A percentile compares a stretch with the other conserved stretches of the same genome.
Conservation (phyloP, 30 jellyfish, hydroid and myxozoan genomes). For the Chironex yamaguchii region DNA sequence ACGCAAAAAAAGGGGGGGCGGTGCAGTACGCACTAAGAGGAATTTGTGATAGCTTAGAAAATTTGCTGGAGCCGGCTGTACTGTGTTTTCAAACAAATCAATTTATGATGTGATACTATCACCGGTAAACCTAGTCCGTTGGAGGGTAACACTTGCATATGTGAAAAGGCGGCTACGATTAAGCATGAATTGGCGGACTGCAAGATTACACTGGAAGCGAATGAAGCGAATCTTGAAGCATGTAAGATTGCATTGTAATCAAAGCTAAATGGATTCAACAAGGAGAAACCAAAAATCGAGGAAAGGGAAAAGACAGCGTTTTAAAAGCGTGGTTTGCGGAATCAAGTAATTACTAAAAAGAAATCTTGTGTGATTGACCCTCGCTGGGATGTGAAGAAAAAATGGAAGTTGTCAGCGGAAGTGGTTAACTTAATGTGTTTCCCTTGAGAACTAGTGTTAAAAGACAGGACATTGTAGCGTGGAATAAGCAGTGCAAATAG, state of each 20-base stretch:
- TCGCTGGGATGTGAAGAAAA: not conserved
- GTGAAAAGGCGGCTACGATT: not conserved
- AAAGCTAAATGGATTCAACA: not conserved
- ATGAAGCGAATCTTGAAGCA: not conserved
- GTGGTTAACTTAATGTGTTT: not conserved
- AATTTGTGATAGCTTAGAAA: too few relatives aligned
- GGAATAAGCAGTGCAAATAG: not conserved
- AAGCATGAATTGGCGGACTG: not conserved
- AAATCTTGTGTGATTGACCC: not conserved
- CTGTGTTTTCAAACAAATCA: too few relatives aligned
- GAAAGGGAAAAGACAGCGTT: not conserved
- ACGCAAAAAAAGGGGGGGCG: too few relatives aligned
- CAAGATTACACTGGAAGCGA: not conserved
- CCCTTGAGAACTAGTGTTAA: not conserved
- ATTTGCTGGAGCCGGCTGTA: too few relatives aligned
- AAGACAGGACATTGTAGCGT: not conserved
- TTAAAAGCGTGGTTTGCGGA: not conserved
- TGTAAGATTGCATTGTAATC: not conserved
- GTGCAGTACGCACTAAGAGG: too few relatives aligned
- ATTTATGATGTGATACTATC: not conserved
- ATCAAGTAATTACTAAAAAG: not conserved
- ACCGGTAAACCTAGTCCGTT: not conserved
- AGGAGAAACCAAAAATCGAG: not conserved
- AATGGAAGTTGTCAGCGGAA: not conserved
- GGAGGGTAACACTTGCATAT: not conserved